phyloP scores from a whole-genome alignment of 2,113 vertebrate genomes.

The Seriola aureovittata region DNA sequence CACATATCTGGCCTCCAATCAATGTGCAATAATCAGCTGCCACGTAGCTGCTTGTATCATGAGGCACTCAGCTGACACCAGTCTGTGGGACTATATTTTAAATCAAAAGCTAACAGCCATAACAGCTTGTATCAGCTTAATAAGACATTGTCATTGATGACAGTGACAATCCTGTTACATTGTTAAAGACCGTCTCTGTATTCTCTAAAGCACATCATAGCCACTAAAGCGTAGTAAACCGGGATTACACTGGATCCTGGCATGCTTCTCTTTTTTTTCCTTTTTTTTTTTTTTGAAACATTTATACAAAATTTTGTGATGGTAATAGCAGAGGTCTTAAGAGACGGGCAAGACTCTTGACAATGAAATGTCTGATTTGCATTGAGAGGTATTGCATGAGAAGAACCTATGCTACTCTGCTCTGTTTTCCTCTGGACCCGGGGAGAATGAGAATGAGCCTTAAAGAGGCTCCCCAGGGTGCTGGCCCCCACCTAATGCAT shows the following conservation, averaged over 20 bases:
- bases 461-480: conserved; percentile 31
- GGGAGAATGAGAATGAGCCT: conserved; percentile 53
- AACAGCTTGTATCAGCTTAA: conserved; percentile 1
- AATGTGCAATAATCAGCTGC: conserved; percentile 31
- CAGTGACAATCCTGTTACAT: background rate
- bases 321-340: conserved; percentile 13
- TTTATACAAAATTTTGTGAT: background rate
- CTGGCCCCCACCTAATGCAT: conserved; percentile 20
- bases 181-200: background rate
- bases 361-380: conserved; percentile 37
- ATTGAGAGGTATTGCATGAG: conserved; percentile 20
- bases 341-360: conserved; percentile 3
- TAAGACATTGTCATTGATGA: conserved; percentile 2
- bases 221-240: background rate
- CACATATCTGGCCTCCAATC: conserved; percentile 23
- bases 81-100: background rate
- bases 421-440: conserved; percentile 26
- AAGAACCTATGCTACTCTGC: background rate
- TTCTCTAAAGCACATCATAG: conserved; percentile 8
- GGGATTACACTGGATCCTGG: conserved; percentile 10
- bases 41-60: background rate
- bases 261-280: background rate
- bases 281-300: background rate
- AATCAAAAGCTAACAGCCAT: background rate
- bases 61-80: background rate